Percentiles rank a stretch among this genome's conserved stretches.
These are phyloP conservation scores for Buteo buteo DNA, from an alignment of 2,113 vertebrate genomes.

Conservation along the genomic window DNA sequence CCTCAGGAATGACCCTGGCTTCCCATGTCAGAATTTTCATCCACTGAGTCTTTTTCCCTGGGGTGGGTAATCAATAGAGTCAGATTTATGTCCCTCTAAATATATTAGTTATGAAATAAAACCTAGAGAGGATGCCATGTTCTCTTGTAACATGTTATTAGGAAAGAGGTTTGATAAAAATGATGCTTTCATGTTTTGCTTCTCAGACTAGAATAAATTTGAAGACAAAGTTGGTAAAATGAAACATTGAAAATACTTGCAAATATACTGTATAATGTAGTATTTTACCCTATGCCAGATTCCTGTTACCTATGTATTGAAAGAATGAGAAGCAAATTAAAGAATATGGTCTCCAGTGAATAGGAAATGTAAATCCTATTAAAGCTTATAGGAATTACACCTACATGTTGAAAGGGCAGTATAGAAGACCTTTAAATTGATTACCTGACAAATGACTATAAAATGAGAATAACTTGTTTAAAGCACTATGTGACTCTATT, in stretches of 20 bases:
- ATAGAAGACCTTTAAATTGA: constrained; percentile 19
- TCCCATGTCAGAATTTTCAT: constrained; percentile 56
- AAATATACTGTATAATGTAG: not conserved
- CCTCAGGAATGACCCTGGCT: not conserved
- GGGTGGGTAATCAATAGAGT: constrained; percentile 32
- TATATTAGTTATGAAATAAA: constrained; percentile 25
- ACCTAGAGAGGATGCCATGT: not conserved
- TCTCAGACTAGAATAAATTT: not conserved
- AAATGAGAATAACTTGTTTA: not conserved
- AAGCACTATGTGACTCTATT: not conserved
- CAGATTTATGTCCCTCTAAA: not conserved
- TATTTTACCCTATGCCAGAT: not conserved
- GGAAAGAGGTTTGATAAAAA: not conserved
- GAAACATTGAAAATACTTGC: not conserved
- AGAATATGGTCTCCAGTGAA: not conserved
- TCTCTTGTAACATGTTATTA: not conserved
- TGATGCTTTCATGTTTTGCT: not conserved
- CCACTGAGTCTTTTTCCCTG: not conserved
- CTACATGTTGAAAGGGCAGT: not conserved
- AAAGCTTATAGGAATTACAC: not conserved
- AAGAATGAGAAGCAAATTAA: not conserved
- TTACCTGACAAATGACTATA: constrained; percentile 6
- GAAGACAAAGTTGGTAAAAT: not conserved
- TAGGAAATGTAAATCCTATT: constrained; percentile 22
- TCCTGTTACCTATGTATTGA: not conserved